phyloP scores from a whole-genome alignment of 2,797 vertebrate genomes.

The Erpetoichthys calabaricus region DNA sequence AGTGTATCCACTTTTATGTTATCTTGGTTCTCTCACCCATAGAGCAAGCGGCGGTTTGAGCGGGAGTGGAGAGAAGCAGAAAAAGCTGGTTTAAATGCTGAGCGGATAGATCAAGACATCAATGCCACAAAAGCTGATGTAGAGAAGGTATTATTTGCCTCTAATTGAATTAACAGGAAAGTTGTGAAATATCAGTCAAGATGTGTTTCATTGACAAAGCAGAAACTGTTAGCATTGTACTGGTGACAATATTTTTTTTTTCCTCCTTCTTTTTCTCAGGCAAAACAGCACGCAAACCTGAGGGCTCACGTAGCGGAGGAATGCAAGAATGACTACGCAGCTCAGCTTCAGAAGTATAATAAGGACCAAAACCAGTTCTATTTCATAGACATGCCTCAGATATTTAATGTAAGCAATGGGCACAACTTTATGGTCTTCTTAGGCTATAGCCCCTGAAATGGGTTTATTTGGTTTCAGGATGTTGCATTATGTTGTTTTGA shows the following conservation, averaged over 20 bases:
- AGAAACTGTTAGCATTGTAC: too few relatives aligned
- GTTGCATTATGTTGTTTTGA: too few relatives aligned
- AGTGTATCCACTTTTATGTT: neutral
- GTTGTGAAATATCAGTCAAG: too few relatives aligned
- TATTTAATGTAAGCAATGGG: slow-evolving; percentile 54
- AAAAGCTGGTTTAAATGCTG: slow-evolving; percentile 60
- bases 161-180: neutral
- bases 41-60: slow-evolving; percentile 74
- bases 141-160: slow-evolving; percentile 53
- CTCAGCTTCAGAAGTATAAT: slow-evolving; percentile 71
- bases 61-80: slow-evolving; percentile 74
- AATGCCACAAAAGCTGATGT: slow-evolving; percentile 60
- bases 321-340: slow-evolving; percentile 69
- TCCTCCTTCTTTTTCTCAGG: slow-evolving; percentile 33
- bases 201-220: too few relatives aligned
- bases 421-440: neutral
- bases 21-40: slow-evolving; percentile 4
- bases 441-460: neutral
- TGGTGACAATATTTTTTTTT: neutral
- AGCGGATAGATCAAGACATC: slow-evolving; percentile 54
- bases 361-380: slow-evolving; percentile 64
- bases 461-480: too few relatives aligned
- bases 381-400: slow-evolving; percentile 59
- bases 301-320: slow-evolving; percentile 62
- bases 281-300: slow-evolving; percentile 52